Percentiles rank a stretch among this genome's conserved stretches.
Evolutionary conservation across 37 sponge, comb jelly and placozoan genomes (phyloP).

Genomic region (Beroe forskalii): DNA sequence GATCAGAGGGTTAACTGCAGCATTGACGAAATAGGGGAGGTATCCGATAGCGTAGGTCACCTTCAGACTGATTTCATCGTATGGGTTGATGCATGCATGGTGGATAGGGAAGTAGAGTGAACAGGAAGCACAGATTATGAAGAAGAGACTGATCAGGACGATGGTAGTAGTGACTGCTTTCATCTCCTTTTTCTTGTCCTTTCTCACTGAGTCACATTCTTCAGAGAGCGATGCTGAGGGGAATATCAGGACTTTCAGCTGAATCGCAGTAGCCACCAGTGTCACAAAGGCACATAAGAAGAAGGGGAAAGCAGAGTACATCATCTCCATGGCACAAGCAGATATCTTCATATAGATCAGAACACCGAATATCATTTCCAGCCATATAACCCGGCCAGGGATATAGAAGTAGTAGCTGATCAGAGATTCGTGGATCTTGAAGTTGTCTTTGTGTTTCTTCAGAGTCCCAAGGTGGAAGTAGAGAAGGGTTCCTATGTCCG

Average conservation of each 20-base stretch:
- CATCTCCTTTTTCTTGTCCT: not conserved
- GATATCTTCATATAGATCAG: not conserved
- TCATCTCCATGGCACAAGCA: not conserved
- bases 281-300: not conserved
- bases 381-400: not conserved
- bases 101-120: not conserved
- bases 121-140: not conserved
- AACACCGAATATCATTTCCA: not conserved
- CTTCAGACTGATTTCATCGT: not conserved
- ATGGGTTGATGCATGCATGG: not conserved
- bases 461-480: not conserved
- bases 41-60: not conserved
- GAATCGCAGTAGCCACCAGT: not conserved
- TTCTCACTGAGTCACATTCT: not conserved
- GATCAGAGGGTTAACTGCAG: constrained; percentile 27
- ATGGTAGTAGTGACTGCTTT: not conserved
- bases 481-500: not conserved
- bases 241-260: not conserved
- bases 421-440: not conserved
- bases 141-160: not conserved
- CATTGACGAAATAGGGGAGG: constrained; percentile 10
- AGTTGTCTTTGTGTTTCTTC: not conserved
- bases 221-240: not conserved
- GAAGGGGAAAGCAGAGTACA: not conserved
- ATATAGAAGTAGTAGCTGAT: not conserved